Percentiles rank a stretch among this genome's conserved stretches.
Conservation (phyloP, 1,140 invertebrate genomes). For the Drosophila triauraria region DNA sequence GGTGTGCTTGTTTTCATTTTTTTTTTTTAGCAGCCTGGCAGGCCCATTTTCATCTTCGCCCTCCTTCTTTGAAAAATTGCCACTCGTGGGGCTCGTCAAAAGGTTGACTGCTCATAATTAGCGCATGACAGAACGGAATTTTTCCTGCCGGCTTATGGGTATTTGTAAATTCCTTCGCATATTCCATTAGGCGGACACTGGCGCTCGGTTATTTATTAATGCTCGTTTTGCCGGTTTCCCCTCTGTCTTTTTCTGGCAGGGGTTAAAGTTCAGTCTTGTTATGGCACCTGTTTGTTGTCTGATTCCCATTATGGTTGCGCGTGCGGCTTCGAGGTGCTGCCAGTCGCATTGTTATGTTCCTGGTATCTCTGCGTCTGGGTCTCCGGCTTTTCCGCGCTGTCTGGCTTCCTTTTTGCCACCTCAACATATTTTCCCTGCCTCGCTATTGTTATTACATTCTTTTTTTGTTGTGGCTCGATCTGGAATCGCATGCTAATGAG, state of each 20-base stretch:
- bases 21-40: background rate
- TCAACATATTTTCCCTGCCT: background rate
- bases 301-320: constrained; percentile 43
- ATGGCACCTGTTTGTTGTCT: constrained; percentile 46
- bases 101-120: constrained; percentile 48
- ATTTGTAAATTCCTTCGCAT: constrained; percentile 38
- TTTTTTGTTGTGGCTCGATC: constrained; percentile 10
- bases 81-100: constrained; percentile 42
- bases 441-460: constrained; percentile 25
- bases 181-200: constrained; percentile 42
- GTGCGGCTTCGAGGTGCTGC: constrained; percentile 32
- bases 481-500: constrained; percentile 42
- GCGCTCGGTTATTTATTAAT: constrained; percentile 28
- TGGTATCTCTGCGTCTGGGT: constrained; percentile 48
- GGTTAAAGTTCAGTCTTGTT: constrained; percentile 38
- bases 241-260: background rate
- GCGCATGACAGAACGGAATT: constrained; percentile 48
- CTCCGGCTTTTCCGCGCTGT: constrained; percentile 46
- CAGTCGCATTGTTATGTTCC: constrained; percentile 36
- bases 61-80: constrained; percentile 8
- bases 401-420: constrained; percentile 16
- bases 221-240: background rate
- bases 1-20: background rate
- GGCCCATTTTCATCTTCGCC: constrained; percentile 5
- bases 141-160: constrained; percentile 30